Base-by-base conservation (phyloP, 2,888 invertebrate genomes). In the Dasysyrphus tricinctus region DNA sequence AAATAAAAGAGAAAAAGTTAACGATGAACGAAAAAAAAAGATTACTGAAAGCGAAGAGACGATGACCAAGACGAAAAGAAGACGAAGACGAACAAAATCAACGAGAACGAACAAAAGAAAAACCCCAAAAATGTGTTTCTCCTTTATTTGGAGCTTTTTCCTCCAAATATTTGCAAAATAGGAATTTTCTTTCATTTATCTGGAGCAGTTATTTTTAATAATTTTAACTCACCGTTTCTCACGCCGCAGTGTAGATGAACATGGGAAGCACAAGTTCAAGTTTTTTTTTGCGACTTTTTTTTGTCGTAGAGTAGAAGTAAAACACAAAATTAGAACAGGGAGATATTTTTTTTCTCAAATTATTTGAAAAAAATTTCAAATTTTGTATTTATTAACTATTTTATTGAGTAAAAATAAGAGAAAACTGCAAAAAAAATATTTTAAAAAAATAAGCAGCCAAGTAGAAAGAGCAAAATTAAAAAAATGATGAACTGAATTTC, bases 401-500 rank as follows among this genome's bases (percentile, higher is more conserved):
- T 69, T 29, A 39, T 54, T 39, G 4, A 69, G 1, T n/a, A 9
- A 56, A 79, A 65, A 29, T n/a, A 44, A 39, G n/a, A 39, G 12
- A 57, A 24, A 56, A 47, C 29, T 54, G 49, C 51, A 16, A 51
- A 19, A 44, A 65, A 76, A 0, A 19, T 39, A 39, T 32, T 32
- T 54, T 77, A 44, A 73, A 39, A 72, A 75, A 29, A 67, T 32
- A 73, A 79, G 65, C 65, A 84, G n/a, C 34, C 72, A 49, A 42
- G 29, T 24, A 42, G 19, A 32, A 61, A 54, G 19, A 83, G 51
- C 59, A 73, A 70, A 79, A 32, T 34, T 51, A 14, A 54, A 73
- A 19, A 70, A 72, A 65, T 74, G 72, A 84, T 75, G 59, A 69
- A 74, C 73, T 56, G 69, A 85, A 80, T 85, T 85, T 85, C 85